Conservation (phyloP, 2,797 vertebrate genomes). For the Chelon auratus region DNA sequence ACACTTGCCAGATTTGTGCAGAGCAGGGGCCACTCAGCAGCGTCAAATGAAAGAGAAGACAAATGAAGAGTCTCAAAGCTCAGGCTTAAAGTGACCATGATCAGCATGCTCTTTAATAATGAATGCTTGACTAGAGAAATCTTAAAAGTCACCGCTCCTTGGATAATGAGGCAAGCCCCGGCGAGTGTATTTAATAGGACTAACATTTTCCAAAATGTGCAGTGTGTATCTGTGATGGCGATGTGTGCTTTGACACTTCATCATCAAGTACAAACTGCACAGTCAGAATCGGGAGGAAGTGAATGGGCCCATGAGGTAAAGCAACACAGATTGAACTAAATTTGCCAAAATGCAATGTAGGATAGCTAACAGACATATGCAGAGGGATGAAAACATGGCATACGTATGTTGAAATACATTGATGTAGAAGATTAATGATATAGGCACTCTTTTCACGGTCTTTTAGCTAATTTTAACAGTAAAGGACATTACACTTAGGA, state of each 20-base stretch:
- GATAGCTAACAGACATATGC: not conserved
- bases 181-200: slow-evolving; percentile 70
- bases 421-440: not conserved
- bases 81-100: slow-evolving; percentile 72
- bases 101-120: slow-evolving; percentile 84
- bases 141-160: slow-evolving; percentile 74
- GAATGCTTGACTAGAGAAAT: slow-evolving; percentile 80
- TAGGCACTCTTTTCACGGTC: not conserved
- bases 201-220: slow-evolving; percentile 61
- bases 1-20: slow-evolving; percentile 53
- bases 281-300: slow-evolving; percentile 40
- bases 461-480: not conserved
- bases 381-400: slow-evolving; percentile 5
- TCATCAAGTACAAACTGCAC: slow-evolving; percentile 63
- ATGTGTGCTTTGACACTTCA: slow-evolving; percentile 73
- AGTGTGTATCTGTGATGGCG: slow-evolving; percentile 73
- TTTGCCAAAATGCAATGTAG: not conserved
- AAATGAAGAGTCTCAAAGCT: slow-evolving; percentile 64
- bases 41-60: slow-evolving; percentile 54
- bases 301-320: slow-evolving; percentile 5
- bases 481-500: not conserved
- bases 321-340: slow-evolving; percentile 2
- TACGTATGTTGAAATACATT: slow-evolving; percentile 1
- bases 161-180: slow-evolving; percentile 79
- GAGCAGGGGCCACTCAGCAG: slow-evolving; percentile 49